phyloP scores from a whole-genome alignment of 2,888 invertebrate genomes.

The Leptopilina drosophilae region DNA sequence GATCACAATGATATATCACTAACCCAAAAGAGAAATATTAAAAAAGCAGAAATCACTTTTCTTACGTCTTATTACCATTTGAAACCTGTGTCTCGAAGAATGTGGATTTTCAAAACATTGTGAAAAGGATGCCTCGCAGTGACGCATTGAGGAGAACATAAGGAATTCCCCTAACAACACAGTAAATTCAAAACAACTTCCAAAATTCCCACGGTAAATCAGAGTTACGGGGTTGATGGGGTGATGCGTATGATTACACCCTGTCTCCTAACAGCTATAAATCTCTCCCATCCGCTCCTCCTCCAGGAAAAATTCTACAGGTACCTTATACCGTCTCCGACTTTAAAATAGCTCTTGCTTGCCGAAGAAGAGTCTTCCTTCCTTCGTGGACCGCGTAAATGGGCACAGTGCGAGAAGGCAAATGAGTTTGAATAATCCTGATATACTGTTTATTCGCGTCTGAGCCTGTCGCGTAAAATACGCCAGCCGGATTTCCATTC shows the following conservation, averaged over 20 bases:
- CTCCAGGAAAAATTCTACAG: constrained; percentile 53
- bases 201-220: constrained; percentile 77
- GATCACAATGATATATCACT: constrained; percentile 11
- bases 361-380: constrained; percentile 25
- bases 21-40: background rate
- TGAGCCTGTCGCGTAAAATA: constrained; percentile 37
- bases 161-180: constrained; percentile 62
- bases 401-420: constrained; percentile 57
- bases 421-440: constrained; percentile 64
- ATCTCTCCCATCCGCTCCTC: constrained; percentile 66
- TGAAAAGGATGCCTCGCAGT: background rate
- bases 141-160: constrained; percentile 12
- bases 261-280: constrained; percentile 75
- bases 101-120: constrained; percentile 4
- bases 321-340: constrained; percentile 41
- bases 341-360: constrained; percentile 37
- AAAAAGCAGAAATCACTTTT: constrained; percentile 5
- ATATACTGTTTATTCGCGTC: constrained; percentile 60
- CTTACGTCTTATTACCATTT: background rate
- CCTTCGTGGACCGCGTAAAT: constrained; percentile 48
- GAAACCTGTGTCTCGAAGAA: background rate
- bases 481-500: constrained; percentile 26
- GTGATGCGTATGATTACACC: constrained; percentile 77
- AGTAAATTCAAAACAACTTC: constrained; percentile 67
- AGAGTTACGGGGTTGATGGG: constrained; percentile 75